Evolutionary conservation across 1,140 invertebrate genomes (phyloP).

Genomic region (Hydropsyche tenuis): DNA sequence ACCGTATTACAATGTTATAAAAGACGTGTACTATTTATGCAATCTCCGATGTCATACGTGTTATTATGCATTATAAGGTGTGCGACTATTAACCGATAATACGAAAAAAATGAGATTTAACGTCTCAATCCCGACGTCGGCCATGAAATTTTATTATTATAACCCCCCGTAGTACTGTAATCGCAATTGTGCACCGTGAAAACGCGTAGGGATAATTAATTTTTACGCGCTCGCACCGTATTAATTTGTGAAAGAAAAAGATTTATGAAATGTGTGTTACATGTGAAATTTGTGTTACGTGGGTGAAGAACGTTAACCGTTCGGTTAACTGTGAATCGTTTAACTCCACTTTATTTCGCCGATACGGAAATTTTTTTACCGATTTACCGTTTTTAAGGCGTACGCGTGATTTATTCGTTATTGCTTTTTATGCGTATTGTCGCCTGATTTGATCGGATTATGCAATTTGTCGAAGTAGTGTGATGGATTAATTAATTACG

Average conservation of each 20-base stretch:
- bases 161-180: not conserved
- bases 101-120: conserved; percentile 4
- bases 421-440: too few relatives aligned
- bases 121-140: not conserved
- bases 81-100: too few relatives aligned
- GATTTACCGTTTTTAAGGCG: too few relatives aligned
- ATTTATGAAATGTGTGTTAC: conserved; percentile 17
- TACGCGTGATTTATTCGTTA: too few relatives aligned
- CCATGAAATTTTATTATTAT: conserved; percentile 24
- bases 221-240: not conserved
- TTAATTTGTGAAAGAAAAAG: not conserved
- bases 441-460: too few relatives aligned
- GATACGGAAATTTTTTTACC: too few relatives aligned
- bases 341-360: not conserved
- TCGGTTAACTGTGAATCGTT: conserved; percentile 22
- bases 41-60: conserved; percentile 8
- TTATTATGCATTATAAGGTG: conserved; percentile 8
- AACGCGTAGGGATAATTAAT: conserved; percentile 4
- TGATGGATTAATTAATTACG: too few relatives aligned
- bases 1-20: not conserved
- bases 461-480: too few relatives aligned
- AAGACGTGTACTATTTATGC: conserved; percentile 10
- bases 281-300: conserved; percentile 16
- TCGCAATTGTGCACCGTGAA: not conserved
- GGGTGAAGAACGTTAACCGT: conserved; percentile 8